Percentiles rank a stretch among this genome's conserved stretches.
These are phyloP conservation scores for Antitype chi DNA, from an alignment of 2,888 invertebrate genomes.

Conservation along the genomic window DNA sequence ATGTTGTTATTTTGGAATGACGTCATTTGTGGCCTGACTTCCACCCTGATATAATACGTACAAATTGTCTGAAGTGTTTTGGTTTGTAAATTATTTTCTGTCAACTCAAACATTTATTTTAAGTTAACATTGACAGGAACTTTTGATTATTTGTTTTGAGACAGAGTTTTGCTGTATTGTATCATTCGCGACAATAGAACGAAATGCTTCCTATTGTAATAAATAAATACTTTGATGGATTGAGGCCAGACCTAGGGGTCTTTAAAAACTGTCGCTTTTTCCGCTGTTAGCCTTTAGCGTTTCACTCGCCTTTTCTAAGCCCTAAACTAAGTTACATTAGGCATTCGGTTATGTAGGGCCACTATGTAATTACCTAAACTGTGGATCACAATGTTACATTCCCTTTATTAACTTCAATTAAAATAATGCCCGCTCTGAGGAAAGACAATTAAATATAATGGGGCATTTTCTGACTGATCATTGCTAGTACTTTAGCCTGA, in stretches of 20 bases:
- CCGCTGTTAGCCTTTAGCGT: not conserved
- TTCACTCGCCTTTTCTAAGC: not conserved
- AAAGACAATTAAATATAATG: constrained; percentile 27
- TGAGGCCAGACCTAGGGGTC: too few species aligned
- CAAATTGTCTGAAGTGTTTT: not conserved
- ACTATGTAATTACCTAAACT: constrained; percentile 28
- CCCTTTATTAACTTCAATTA: constrained; percentile 32
- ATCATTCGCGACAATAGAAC: too few species aligned
- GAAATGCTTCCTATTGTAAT: not conserved
- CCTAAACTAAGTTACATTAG: constrained; percentile 18
- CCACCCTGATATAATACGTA: not conserved
- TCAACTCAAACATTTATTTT: not conserved
- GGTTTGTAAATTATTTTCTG: constrained; percentile 1
- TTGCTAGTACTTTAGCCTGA: not conserved
- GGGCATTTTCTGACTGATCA: constrained; percentile 5
- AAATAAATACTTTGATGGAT: not conserved
- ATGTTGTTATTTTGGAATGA: constrained; percentile 24
- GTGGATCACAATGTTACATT: constrained; percentile 20
- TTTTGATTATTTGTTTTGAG: not conserved
- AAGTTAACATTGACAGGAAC: not conserved
- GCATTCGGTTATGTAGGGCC: constrained; percentile 6
- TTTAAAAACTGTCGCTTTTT: not conserved
- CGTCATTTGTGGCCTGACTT: not conserved
- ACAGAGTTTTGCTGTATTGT: not conserved
- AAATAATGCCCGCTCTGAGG: constrained; percentile 14